Evolutionary conservation across 2,113 vertebrate species (phyloP).

Genomic region (Myrmecophaga tridactyla): DNA sequence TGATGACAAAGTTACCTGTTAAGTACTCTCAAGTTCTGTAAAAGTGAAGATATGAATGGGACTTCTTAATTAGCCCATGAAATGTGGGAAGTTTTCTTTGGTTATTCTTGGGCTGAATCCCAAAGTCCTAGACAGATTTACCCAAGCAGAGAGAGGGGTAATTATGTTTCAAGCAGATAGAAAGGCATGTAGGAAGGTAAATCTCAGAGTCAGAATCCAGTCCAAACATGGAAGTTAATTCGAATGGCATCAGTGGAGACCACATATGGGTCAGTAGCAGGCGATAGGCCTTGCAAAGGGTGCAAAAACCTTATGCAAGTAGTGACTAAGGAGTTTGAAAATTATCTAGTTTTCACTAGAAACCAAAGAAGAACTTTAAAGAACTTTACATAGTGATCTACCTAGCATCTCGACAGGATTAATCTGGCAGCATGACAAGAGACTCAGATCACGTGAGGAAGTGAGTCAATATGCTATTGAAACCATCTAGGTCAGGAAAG

Average conservation of each 20-base stretch:
- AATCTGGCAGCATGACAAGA: neutral
- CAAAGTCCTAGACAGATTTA: neutral
- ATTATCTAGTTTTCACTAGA: neutral
- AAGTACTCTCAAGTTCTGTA: neutral
- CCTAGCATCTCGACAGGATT: neutral
- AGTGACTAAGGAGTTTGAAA: neutral
- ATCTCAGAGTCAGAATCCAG: neutral
- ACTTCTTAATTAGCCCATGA: neutral
- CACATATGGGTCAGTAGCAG: neutral
- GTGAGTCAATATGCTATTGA: neutral
- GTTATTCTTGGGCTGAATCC: neutral
- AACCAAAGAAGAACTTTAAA: neutral
- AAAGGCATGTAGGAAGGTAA: neutral
- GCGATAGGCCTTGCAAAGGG: neutral
- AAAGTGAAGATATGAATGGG: neutral
- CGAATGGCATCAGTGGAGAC: neutral
- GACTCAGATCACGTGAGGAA: neutral
- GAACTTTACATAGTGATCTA: neutral
- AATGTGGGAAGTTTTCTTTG: neutral
- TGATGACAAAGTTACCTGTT: neutral
- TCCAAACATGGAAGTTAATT: neutral
- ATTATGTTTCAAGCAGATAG: no score
- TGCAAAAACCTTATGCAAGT: rapidly evolving
- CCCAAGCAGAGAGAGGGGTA: neutral
- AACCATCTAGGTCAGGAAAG: neutral